Conservation (phyloP, 2,113 vertebrate genomes). For the Phasianus colchicus region DNA sequence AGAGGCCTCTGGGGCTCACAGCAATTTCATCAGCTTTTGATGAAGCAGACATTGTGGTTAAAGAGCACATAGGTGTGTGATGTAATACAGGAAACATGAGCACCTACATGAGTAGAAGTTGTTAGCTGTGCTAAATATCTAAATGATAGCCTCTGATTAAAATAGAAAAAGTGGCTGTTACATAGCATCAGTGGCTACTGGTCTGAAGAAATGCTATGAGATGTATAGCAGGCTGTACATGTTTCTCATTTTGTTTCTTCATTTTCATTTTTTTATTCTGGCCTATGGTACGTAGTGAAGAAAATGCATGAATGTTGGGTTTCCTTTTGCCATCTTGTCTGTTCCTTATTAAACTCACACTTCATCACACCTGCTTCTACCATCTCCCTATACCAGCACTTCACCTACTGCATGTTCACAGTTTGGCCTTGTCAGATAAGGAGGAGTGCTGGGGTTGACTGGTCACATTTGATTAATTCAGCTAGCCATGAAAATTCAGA, state of each 20-base stretch:
- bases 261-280: background rate
- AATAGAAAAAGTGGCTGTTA: background rate
- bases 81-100: background rate
- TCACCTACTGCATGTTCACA: background rate
- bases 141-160: background rate
- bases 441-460: background rate
- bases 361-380: background rate
- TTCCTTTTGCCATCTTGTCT: background rate
- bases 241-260: background rate
- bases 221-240: background rate
- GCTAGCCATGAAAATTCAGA: slow-evolving; percentile 4
- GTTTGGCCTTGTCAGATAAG: background rate
- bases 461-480: background rate
- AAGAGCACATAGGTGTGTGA: rapidly evolving
- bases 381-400: rapidly evolving
- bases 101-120: background rate
- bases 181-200: background rate
- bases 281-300: background rate
- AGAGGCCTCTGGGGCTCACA: background rate
- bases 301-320: background rate
- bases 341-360: background rate
- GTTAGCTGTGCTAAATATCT: background rate
- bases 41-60: background rate
- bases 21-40: background rate
- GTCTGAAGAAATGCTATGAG: background rate